These are phyloP conservation scores for Carabus problematicus DNA, from an alignment of 2,888 invertebrate species.

Conservation along the genomic window DNA sequence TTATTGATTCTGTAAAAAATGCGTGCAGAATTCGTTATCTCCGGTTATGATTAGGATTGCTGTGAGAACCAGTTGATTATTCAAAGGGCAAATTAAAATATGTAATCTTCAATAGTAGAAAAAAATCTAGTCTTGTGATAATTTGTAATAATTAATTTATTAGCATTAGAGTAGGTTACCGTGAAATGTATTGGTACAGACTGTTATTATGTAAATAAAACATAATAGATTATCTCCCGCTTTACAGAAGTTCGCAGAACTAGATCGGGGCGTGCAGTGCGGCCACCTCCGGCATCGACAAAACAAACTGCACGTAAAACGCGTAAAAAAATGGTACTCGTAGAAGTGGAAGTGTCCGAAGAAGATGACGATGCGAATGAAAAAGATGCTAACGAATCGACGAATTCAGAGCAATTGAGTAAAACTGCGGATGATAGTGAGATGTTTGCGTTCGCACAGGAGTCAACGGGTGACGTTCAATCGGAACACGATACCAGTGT, in stretches of 20 bases:
- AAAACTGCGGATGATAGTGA: background rate
- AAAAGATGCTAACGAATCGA: constrained; percentile 50
- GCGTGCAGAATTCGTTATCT: no score
- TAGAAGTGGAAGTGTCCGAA: constrained; percentile 62
- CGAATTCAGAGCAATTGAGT: constrained; percentile 60
- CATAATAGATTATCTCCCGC: no score
- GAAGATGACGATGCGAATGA: constrained; percentile 52
- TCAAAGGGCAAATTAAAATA: no score
- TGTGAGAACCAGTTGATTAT: no score
- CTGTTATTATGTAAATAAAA: no score
- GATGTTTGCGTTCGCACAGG: background rate
- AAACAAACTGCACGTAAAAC: constrained; percentile 55
- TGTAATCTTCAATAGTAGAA: no score
- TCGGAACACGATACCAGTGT: constrained; percentile 1
- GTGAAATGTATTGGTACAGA: no score
- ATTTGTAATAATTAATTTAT: no score
- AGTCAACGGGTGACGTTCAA: constrained; percentile 2
- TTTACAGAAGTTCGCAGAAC: constrained; percentile 62
- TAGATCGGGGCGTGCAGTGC: constrained; percentile 63
- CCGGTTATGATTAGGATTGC: no score
- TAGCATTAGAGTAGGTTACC: no score
- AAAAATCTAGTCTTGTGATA: no score
- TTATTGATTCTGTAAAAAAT: no score
- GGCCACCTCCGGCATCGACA: constrained; percentile 52
- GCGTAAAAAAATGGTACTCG: constrained; percentile 57